phyloP scores from a whole-genome alignment of 2,113 vertebrate genomes.

The Microcebus jonahi region DNA sequence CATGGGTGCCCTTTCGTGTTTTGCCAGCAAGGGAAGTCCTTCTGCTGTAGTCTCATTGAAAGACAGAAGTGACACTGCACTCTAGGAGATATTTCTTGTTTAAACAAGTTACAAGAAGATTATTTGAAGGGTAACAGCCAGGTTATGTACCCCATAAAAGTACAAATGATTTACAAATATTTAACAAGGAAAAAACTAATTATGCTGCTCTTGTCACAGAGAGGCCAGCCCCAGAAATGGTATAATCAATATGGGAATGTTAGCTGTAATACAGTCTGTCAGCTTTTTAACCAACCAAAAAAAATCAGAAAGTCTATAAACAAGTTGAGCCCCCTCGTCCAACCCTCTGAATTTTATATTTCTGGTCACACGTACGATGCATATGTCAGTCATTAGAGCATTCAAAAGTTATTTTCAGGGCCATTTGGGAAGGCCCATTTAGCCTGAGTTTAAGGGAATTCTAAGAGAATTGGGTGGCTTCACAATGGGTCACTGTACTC shows the following conservation, averaged over 20 bases:
- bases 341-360: conserved; percentile 55
- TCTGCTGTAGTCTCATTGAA: not conserved
- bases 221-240: conserved; percentile 90
- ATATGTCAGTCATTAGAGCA: not conserved
- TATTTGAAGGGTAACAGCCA: conserved; percentile 80
- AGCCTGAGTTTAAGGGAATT: not conserved
- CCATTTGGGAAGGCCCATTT: not conserved
- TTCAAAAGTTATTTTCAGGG: not conserved
- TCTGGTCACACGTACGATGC: not conserved
- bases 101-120: conserved; percentile 80
- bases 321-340: conserved; percentile 75
- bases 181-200: conserved; percentile 89
- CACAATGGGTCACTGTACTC: not conserved
- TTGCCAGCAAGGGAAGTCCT: not conserved
- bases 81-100: conserved; percentile 59
- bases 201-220: conserved; percentile 86
- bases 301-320: conserved; percentile 91
- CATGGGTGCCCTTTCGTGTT: conserved; percentile 48
- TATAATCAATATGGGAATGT: conserved; percentile 96
- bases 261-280: conserved; percentile 94
- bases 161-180: conserved; percentile 87
- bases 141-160: conserved; percentile 84
- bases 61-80: not conserved
- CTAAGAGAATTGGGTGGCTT: not conserved
- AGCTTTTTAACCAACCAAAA: conserved; percentile 94